Evolutionary conservation across 1,140 invertebrate species (phyloP), one percentile per base, ranked within the genome.

Genomic region (Drosophila sproati): DNA sequence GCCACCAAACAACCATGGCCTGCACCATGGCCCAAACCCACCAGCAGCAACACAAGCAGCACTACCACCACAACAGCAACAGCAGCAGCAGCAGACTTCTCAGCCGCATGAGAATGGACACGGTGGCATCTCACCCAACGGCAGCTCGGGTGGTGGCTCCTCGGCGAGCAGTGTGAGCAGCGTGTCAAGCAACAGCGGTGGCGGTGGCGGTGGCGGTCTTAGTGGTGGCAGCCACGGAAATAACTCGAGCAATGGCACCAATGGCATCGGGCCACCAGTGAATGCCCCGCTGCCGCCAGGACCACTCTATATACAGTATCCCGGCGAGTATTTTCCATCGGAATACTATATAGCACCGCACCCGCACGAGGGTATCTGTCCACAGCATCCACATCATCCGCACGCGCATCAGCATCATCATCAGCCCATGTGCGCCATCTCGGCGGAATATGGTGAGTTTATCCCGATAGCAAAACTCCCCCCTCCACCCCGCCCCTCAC

Each of bases 281-380:
- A 12, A 67, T 0, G 52, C 75, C 5, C 20, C 66, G 7, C 56
- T 88, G 52, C 31, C 66, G 59, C 81, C 88, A 1, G 85, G 85
- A 4, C 91, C 90, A 34, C 57, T 92, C 5, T 92, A 91, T 50
- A 92, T 92, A 43, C 91, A 82, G 69, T 92, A 92, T 78, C 80
- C 89, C 31, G 77, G 89, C 51, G 91, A 92, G 41, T 92, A 91
- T 54, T 92, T 82, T 92, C 91, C 91, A 54, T 75, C 91, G 50
- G 91, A 92, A 57, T 91, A 92, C 73, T 92, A 91, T 51, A 85
- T 92, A 5, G 85, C 91, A 28, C 91, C 91, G 12, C 88, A 92
- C 78, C 88, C 91, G 56, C 82, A 91, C 63, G 91, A 92, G 62
- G 88, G 85, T n/a, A 92, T 92, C 43, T 92, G 91, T 76, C 91